Conservation (phyloP, 2,797 vertebrate species). For the Scomberomorus guttatus region DNA sequence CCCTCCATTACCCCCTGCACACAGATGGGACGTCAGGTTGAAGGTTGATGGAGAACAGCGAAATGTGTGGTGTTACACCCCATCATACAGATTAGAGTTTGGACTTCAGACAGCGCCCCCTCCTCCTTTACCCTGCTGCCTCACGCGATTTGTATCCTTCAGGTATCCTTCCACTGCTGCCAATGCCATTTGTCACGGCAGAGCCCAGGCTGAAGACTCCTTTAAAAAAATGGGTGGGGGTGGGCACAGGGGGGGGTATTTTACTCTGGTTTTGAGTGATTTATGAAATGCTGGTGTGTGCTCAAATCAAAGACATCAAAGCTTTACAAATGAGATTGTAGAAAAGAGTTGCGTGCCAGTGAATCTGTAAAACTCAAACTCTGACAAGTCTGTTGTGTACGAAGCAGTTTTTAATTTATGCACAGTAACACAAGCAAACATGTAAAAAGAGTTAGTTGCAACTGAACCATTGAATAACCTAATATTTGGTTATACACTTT, state of each 20-base stretch:
- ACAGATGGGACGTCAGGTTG: conserved; percentile 82
- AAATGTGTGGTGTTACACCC: conserved; percentile 71
- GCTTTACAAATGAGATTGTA: conserved; percentile 13
- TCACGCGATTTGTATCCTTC: conserved; percentile 76
- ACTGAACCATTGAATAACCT: conserved; percentile 77
- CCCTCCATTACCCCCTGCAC: conserved; percentile 81
- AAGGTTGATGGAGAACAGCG: conserved; percentile 84
- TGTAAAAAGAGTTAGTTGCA: conserved; percentile 86
- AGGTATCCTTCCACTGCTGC: conserved; percentile 71
- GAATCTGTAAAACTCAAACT: conserved; percentile 51
- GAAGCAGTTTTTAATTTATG: conserved; percentile 88
- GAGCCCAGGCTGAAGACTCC: conserved; percentile 57
- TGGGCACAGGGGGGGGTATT: conserved; percentile 40
- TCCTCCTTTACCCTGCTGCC: conserved; percentile 57
- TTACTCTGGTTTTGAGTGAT: conserved; percentile 60
- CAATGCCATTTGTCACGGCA: conserved; percentile 69
- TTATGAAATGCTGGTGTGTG: conserved; percentile 54
- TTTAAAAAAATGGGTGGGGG: conserved; percentile 53
- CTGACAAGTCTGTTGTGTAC: conserved; percentile 75
- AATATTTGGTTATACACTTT: conserved; percentile 73
- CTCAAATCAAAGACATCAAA: conserved; percentile 19
- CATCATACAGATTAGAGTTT: conserved; percentile 77
- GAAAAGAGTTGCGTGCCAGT: neutral
- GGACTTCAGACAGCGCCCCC: conserved; percentile 61
- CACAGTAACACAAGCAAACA: conserved; percentile 88